A percentile compares a stretch with the other conserved stretches of the same genome.
phyloP scores from a whole-genome alignment of 2,113 vertebrate species.

The Thamnaconus septentrionalis region DNA sequence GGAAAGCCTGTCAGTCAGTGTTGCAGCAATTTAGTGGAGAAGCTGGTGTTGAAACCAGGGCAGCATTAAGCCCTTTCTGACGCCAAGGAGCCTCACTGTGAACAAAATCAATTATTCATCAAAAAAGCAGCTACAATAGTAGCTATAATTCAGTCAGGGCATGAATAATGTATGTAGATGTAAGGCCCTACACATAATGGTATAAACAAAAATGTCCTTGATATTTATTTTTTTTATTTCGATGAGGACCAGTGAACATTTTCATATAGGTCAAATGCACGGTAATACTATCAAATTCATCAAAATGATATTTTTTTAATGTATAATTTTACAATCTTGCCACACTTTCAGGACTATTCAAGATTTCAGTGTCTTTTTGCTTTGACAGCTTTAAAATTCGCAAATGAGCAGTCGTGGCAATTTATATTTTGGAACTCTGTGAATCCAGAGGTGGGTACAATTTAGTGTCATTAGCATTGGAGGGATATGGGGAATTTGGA shows the following conservation, averaged over 20 bases:
- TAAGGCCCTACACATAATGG: constrained; percentile 30
- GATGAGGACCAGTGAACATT: background rate
- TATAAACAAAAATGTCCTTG: constrained; percentile 1
- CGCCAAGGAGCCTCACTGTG: constrained; percentile 32
- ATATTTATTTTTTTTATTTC: background rate
- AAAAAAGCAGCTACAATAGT: constrained; percentile 32
- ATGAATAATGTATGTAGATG: constrained; percentile 57
- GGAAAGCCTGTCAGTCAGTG: constrained; percentile 6
- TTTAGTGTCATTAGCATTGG: too few relatives aligned
- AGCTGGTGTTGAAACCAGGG: background rate
- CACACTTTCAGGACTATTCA: background rate
- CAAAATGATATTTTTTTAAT: background rate
- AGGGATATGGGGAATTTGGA: too few relatives aligned
- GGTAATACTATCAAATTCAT: background rate
- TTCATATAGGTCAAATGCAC: background rate
- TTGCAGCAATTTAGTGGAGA: constrained; percentile 7
- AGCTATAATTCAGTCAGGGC: constrained; percentile 29
- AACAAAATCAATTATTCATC: constrained; percentile 61
- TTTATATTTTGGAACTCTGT: too few relatives aligned
- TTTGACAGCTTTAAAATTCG: background rate
- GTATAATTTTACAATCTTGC: too few relatives aligned
- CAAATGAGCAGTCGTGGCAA: background rate
- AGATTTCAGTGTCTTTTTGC: background rate
- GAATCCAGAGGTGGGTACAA: too few relatives aligned
- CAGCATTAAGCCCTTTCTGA: constrained; percentile 9